These are phyloP conservation scores for Dolichallabes microphthalmus DNA, from an alignment of 2,113 vertebrate species.

Conservation along the genomic window DNA sequence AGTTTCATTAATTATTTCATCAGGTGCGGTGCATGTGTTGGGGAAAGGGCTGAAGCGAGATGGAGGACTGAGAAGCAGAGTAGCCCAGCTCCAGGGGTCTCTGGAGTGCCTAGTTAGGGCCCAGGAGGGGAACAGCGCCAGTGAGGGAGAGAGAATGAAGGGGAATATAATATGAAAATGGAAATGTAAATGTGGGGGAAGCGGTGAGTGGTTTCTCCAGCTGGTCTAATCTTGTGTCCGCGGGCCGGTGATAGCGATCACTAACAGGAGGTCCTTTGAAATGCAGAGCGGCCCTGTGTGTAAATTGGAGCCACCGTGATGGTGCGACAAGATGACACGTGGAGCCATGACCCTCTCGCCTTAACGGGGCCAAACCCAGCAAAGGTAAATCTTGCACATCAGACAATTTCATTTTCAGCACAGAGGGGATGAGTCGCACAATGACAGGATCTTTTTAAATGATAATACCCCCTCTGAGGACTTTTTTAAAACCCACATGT, in stretches of 20 bases:
- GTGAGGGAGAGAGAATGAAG: constrained; percentile 11
- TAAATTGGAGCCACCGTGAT: constrained; percentile 76
- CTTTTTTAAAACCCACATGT: constrained; percentile 38
- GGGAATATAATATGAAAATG: constrained; percentile 76
- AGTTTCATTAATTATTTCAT: constrained; percentile 71
- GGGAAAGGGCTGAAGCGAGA: constrained; percentile 41
- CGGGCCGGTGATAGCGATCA: constrained; percentile 76
- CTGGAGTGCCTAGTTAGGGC: constrained; percentile 47
- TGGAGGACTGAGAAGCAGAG: neutral
- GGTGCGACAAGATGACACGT: constrained; percentile 79
- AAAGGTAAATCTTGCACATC: constrained; percentile 83
- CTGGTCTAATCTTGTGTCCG: constrained; percentile 77
- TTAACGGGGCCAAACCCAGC: constrained; percentile 72
- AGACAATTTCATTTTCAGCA: constrained; percentile 84
- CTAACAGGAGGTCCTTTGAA: constrained; percentile 84
- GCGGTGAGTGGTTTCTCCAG: constrained; percentile 68
- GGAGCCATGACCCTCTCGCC: constrained; percentile 75
- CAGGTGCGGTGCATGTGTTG: constrained; percentile 50
- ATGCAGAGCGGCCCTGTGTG: constrained; percentile 78
- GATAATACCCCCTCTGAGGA: constrained; percentile 74
- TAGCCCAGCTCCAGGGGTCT: constrained; percentile 25
- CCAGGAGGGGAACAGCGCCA: constrained; percentile 40
- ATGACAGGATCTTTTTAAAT: constrained; percentile 81
- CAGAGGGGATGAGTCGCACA: constrained; percentile 74
- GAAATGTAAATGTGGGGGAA: constrained; percentile 73